Evolutionary conservation across 2,113 vertebrate species (phyloP).

Genomic region (Phalacrocorax pelagicus): DNA sequence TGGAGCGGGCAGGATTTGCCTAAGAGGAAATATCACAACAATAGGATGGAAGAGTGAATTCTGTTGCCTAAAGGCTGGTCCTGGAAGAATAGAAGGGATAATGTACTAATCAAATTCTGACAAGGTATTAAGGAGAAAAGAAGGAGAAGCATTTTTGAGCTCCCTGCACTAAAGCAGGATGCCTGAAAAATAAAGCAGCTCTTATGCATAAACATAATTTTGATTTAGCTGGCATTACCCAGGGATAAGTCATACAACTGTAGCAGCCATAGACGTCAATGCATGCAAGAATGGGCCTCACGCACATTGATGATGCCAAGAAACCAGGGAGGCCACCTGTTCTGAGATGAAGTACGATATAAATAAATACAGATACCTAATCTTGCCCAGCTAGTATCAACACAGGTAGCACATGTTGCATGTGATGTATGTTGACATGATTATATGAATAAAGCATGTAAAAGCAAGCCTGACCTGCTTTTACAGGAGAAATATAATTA

Average conservation of each 20-base stretch:
- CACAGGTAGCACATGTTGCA: not conserved
- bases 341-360: not conserved
- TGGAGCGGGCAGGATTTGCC: not conserved
- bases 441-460: not conserved
- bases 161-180: not conserved
- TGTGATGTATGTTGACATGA: not conserved
- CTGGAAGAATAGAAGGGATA: not conserved
- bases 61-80: not conserved
- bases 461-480: not conserved
- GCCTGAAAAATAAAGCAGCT: slow-evolving; percentile 10
- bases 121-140: slow-evolving; percentile 20
- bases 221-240: slow-evolving; percentile 6
- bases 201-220: slow-evolving; percentile 7
- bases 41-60: not conserved
- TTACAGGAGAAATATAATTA: not conserved
- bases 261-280: not conserved
- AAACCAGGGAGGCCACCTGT: not conserved
- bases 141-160: not conserved
- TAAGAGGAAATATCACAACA: not conserved
- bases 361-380: not conserved
- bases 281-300: not conserved
- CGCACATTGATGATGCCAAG: not conserved
- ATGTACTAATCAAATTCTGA: slow-evolving; percentile 17
- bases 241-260: not conserved
- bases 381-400: not conserved